Percentiles rank a stretch among this genome's conserved stretches.
phyloP scores from a whole-genome alignment of 2,113 vertebrate species.

The Eretmochelys imbricata region DNA sequence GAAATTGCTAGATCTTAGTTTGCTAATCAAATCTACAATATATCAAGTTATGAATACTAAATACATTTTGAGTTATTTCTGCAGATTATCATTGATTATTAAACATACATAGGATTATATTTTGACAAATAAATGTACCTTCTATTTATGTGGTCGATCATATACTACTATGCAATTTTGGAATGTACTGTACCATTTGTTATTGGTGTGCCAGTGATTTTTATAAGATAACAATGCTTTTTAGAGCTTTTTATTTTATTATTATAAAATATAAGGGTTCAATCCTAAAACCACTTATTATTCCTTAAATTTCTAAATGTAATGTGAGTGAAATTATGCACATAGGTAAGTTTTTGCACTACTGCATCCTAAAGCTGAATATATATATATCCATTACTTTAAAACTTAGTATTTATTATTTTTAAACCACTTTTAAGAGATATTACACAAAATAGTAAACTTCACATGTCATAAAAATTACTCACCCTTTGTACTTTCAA shows the following conservation, averaged over 20 bases:
- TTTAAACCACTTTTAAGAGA: neutral
- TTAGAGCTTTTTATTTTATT: neutral
- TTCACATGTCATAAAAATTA: neutral
- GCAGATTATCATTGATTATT: neutral
- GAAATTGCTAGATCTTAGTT: neutral
- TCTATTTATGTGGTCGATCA: neutral
- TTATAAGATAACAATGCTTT: neutral
- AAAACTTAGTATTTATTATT: neutral
- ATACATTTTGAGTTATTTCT: neutral
- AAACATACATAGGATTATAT: neutral
- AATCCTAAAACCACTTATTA: neutral
- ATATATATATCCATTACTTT: neutral
- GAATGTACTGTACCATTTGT: neutral
- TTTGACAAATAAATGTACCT: neutral
- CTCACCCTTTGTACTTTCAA: neutral
- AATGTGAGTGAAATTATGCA: neutral
- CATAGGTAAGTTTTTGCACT: fast-evolving
- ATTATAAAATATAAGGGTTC: neutral
- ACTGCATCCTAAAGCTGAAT: neutral
- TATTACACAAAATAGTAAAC: neutral
- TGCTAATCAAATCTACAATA: neutral
- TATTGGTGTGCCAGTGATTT: neutral
- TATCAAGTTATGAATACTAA: neutral
- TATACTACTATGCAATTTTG: neutral
- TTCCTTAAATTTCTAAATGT: neutral